Evolutionary conservation across 2,888 invertebrate species (phyloP).

Genomic region (Amiota minor): DNA sequence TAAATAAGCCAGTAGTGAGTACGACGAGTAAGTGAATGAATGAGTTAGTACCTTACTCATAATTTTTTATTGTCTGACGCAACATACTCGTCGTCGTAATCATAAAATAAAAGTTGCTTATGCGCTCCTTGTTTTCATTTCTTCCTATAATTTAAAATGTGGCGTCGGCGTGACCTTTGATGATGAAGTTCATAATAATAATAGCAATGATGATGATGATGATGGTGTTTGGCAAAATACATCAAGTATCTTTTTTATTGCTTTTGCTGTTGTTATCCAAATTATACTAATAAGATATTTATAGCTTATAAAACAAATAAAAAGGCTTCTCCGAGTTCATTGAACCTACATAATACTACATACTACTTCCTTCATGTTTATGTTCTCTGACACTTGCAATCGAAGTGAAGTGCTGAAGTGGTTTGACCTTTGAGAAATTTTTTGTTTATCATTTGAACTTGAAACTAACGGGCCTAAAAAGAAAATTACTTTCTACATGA

Average conservation of each 20-base stretch:
- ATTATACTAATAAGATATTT: constrained; percentile 15
- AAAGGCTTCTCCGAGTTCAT: not conserved
- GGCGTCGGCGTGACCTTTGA: constrained; percentile 20
- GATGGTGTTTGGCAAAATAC: not conserved
- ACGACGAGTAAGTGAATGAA: too few relatives aligned
- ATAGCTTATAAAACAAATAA: constrained; percentile 19
- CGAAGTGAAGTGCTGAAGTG: constrained; percentile 52
- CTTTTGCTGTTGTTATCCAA: not conserved
- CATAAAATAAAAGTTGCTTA: constrained; percentile 10
- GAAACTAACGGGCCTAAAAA: not conserved
- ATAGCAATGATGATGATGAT: not conserved
- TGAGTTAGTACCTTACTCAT: constrained; percentile 30
- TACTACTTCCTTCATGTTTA: constrained; percentile 39
- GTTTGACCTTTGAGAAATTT: constrained; percentile 59
- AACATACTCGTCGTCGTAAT: too few relatives aligned
- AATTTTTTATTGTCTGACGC: constrained; percentile 30
- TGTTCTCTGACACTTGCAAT: constrained; percentile 6
- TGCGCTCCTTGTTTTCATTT: constrained; percentile 8
- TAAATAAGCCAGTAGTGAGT: too few relatives aligned
- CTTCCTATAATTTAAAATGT: not conserved
- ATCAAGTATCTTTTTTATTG: constrained; percentile 1
- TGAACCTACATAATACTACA: not conserved
- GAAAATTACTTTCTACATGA: not conserved
- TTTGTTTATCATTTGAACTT: constrained; percentile 7
- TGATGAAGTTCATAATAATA: not conserved